Evolutionary conservation across 2,888 invertebrate genomes (phyloP), one percentile per base, ranked within the genome.

Genomic region (Meloe dianella): DNA sequence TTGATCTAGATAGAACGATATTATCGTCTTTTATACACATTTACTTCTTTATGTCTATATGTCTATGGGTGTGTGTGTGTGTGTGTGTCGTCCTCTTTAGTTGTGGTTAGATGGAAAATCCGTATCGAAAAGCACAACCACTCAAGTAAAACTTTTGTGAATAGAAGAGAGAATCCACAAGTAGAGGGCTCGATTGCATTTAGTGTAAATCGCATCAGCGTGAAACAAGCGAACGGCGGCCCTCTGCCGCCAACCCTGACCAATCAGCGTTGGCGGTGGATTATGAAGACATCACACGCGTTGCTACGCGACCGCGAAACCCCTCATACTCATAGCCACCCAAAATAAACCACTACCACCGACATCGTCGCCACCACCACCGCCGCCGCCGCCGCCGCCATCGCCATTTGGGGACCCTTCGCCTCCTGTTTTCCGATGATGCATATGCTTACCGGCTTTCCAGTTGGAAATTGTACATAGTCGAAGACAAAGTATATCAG

Each of bases 281-380:
- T 79, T 80, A 80, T 80, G 79, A 79, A 79, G 80, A 79, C 79
- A 79, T 79, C 78, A 82, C 79, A 78, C 80, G 80, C 82, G 83
- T 82, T 82, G 82, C 82, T 82, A 80, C 77, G 82, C 82, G 80
- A 82, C 82, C 82, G 80, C 82, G 80, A 78, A 80, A 77, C 78
- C 80, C 79, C 80, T 73, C 71, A 74, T 76, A 74, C 54, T 54
- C 54, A 69, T 60, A 66, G 60, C 69, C 69, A 70, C 75, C 74
- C 68, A 71, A 73, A n/a, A 74, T 73, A 67, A 74, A 73, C 75
- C 73, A 74, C 71, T 41, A 17, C 41, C 8, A 35, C 35, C 67
- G 57, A 63, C 20, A 5, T 6, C 29, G n/a, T 38, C 32, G 6
- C 38, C 38, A 22, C 35, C 60, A 12, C 9, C 14, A 58, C 66